phyloP scores from a whole-genome alignment of 2,113 vertebrate species.

The Phylloscopus trochiloides region DNA sequence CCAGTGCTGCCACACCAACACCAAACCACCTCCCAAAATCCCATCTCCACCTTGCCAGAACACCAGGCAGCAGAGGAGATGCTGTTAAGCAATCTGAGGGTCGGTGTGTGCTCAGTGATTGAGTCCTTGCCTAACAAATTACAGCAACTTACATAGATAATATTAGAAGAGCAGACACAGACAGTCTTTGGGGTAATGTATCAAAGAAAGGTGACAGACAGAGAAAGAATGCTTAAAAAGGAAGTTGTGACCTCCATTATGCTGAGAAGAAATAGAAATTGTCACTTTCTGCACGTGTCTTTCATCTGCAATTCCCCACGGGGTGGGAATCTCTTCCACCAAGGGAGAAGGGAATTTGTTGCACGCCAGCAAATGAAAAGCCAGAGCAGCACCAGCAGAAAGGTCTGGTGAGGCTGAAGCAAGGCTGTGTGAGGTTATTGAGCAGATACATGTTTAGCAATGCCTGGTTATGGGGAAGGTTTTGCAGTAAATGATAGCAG shows the following conservation, averaged over 20 bases:
- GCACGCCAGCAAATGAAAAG: background rate
- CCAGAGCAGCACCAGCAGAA: background rate
- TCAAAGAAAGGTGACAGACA: constrained; percentile 2
- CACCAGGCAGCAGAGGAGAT: background rate
- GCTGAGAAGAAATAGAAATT: background rate
- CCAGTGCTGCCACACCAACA: background rate
- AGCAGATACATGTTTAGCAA: background rate
- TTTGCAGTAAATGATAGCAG: background rate
- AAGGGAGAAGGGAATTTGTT: background rate
- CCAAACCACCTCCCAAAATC: background rate
- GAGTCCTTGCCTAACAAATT: background rate
- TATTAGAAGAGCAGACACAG: background rate
- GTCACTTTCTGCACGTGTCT: background rate
- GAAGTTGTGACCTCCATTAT: background rate
- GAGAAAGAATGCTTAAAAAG: background rate
- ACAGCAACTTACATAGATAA: background rate
- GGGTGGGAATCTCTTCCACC: background rate
- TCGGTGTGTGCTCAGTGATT: background rate
- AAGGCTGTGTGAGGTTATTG: background rate
- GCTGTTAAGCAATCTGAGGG: background rate
- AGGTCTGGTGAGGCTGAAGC: background rate
- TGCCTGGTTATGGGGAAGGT: background rate
- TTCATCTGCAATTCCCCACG: background rate
- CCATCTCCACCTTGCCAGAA: background rate
- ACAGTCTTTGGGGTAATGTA: background rate